phyloP scores from a whole-genome alignment of 2,113 vertebrate species.

The Pangasianodon hypophthalmus region DNA sequence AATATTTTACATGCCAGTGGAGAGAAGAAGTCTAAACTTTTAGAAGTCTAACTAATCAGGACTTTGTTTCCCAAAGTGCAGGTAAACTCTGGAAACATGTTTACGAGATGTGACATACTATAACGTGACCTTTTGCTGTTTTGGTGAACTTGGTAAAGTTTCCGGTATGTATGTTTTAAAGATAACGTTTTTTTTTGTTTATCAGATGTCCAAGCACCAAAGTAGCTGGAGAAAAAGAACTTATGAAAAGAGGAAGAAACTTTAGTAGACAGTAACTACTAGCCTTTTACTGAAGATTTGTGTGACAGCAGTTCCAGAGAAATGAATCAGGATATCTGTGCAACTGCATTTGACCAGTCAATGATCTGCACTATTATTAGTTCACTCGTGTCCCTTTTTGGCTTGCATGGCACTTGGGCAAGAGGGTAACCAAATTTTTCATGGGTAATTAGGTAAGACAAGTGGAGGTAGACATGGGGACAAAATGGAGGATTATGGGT shows the following conservation, averaged over 20 bases:
- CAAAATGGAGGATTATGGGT: conserved; percentile 17
- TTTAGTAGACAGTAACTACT: neutral
- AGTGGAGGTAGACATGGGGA: neutral
- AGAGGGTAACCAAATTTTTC: neutral
- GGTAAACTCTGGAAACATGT: neutral
- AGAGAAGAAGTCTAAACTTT: conserved; percentile 19
- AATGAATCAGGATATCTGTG: neutral
- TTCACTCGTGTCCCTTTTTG: neutral
- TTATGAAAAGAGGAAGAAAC: neutral
- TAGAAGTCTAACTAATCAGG: neutral
- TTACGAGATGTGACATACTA: neutral
- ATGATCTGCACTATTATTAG: neutral
- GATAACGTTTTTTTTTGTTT: neutral
- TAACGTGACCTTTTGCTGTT: neutral
- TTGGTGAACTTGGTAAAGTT: neutral
- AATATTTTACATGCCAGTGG: conserved; percentile 21
- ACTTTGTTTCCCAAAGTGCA: neutral
- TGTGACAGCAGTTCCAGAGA: neutral
- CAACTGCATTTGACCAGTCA: neutral
- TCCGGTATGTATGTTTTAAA: neutral
- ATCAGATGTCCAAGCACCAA: neutral
- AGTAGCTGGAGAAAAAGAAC: neutral
- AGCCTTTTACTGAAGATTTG: neutral
- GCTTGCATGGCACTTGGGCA: neutral
- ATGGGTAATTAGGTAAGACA: conserved; percentile 5